These are phyloP conservation scores for Platalea minor DNA, from an alignment of 2,797 vertebrate genomes.

Conservation along the genomic window DNA sequence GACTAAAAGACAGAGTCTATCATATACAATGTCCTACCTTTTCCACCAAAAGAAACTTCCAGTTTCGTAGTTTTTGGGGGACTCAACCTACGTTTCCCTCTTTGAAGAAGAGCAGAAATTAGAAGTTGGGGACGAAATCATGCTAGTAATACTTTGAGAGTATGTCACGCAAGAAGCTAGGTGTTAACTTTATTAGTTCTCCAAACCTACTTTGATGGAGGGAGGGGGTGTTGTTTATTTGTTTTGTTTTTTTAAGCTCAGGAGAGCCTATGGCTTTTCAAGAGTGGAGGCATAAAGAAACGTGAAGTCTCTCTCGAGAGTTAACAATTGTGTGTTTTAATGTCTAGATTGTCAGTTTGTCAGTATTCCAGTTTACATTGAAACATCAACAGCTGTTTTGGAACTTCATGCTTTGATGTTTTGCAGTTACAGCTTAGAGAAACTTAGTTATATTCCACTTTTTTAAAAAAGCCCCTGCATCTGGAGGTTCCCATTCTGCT, in stretches of 20 bases:
- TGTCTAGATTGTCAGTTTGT: neutral
- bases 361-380: neutral
- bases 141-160: neutral
- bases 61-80: neutral
- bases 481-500: neutral
- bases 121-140: neutral
- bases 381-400: neutral
- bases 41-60: conserved; percentile 14
- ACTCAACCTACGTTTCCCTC: neutral
- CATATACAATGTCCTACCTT: neutral
- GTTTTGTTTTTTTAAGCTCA: neutral
- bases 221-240: neutral
- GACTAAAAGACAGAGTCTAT: conserved; percentile 22
- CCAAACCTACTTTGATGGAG: neutral
- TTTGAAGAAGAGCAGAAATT: neutral
- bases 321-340: neutral
- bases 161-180: neutral
- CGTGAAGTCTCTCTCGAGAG: neutral
- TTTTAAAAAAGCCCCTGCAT: neutral
- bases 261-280: neutral
- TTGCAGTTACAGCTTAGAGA: neutral
- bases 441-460: neutral
- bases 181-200: neutral
- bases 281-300: neutral
- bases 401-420: neutral